Evolutionary conservation across 2,888 invertebrate species (phyloP), one percentile per base, ranked within the genome.

Genomic region (Sphecodes monilicornis): DNA sequence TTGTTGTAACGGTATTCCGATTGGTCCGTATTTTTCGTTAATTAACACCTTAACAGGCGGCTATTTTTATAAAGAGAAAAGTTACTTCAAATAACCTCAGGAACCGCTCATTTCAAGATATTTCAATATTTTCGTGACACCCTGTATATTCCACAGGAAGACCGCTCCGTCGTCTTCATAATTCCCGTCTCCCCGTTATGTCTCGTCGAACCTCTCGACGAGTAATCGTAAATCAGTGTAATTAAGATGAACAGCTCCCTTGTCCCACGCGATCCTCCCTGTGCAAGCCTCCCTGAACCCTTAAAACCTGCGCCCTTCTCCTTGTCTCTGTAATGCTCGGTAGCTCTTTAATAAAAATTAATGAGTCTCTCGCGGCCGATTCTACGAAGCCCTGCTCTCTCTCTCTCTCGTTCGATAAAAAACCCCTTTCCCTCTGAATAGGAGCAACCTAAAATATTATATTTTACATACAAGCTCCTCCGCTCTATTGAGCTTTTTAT

Each of bases 301-400:
- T 29, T 5, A 41, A 26, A 79, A 29, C 26, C 68, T 22, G 36
- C 46, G n/a, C 16, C 46, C 32, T 41, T 32, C 50, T 26, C 6
- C 32, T 70, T 32, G 43, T 43, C 26, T 41, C n/a, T 41, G 41
- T 74, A 74, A 41, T 68, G 36, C 60, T 39, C 43, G 36, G 11
- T 36, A 36, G 32, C 32, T 22, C n/a, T 43, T 76, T 70, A 64
- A 80, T 76, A 60, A 29, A 80, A 64, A 80, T 80, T 80, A 76
- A 80, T 64, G 70, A 54, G 18, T 8, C 68, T n/a, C 68, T 26
- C 16, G 66, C 36, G 36, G 66, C 66, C 36, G 66, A 66, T 36
- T 36, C 64, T 36, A 4, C 22, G 32, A 64, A 29, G 18, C 18
- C 29, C n/a, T 18, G 22, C n/a, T 54, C 54, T n/a, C 18, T 64